Conservation (phyloP, 2,888 invertebrate species). For the Macaria notata region DNA sequence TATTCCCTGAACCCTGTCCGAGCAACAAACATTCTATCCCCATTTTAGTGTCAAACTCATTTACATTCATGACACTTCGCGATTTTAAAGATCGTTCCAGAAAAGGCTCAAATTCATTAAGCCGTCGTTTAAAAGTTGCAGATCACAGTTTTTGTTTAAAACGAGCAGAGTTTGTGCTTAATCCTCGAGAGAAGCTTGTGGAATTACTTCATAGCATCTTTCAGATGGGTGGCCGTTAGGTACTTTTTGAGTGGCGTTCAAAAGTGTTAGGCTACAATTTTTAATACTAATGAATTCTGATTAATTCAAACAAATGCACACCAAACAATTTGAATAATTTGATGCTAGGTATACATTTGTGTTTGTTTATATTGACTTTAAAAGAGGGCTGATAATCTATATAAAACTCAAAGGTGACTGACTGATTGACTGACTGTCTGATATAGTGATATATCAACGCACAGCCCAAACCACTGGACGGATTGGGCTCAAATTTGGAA, state of each 20-base stretch:
- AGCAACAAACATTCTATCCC: constrained; percentile 11
- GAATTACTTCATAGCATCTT: constrained; percentile 25
- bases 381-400: too few relatives aligned
- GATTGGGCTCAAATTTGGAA: too few relatives aligned
- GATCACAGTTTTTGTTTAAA: constrained; percentile 26
- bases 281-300: too few relatives aligned
- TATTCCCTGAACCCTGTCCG: neutral
- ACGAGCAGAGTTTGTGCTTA: constrained; percentile 24
- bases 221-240: constrained; percentile 19
- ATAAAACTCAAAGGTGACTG: too few relatives aligned
- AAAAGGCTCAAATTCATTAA: constrained; percentile 27
- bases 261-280: too few relatives aligned
- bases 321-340: too few relatives aligned
- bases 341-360: too few relatives aligned
- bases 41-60: constrained; percentile 18
- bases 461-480: too few relatives aligned
- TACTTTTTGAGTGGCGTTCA: constrained; percentile 1
- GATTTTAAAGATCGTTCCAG: constrained; percentile 22
- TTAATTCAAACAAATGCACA: too few relatives aligned
- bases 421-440: too few relatives aligned
- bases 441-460: too few relatives aligned
- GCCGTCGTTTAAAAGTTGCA: constrained; percentile 23
- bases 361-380: too few relatives aligned
- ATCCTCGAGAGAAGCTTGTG: constrained; percentile 14
- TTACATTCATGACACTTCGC: constrained; percentile 21